Evolutionary conservation across 1,140 invertebrate species (phyloP).

Genomic region (Leguminivora glycinivorella): DNA sequence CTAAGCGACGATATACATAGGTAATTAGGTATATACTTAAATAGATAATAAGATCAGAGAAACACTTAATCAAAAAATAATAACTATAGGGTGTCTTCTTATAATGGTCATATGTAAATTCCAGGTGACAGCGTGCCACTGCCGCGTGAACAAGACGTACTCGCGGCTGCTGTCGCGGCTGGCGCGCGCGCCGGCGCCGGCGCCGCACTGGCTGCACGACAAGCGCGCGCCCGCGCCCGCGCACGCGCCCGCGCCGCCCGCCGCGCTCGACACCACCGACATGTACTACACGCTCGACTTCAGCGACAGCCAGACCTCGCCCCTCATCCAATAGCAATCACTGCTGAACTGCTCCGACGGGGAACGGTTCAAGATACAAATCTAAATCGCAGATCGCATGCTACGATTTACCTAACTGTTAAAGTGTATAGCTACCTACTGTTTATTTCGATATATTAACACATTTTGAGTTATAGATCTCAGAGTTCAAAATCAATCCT

Average conservation of each 20-base stretch:
- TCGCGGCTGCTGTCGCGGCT: slow-evolving; percentile 73
- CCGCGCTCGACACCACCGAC: slow-evolving; percentile 81
- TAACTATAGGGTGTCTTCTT: no score
- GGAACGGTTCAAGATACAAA: slow-evolving; percentile 70
- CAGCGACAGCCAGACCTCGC: slow-evolving; percentile 85
- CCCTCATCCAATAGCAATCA: slow-evolving; percentile 83
- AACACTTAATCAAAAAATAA: no score
- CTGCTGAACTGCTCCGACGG: slow-evolving; percentile 67
- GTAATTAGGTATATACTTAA: no score
- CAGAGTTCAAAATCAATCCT: no score
- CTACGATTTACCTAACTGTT: not conserved
- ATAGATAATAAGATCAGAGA: no score
- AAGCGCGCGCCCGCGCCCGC: slow-evolving; percentile 55
- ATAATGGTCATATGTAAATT: slow-evolving; percentile 34
- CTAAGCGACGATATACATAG: no score
- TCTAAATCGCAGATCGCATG: slow-evolving; percentile 43
- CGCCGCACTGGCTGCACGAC: slow-evolving; percentile 75
- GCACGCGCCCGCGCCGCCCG: slow-evolving; percentile 50
- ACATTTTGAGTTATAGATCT: no score
- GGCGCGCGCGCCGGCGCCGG: slow-evolving; percentile 64
- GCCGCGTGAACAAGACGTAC: slow-evolving; percentile 86
- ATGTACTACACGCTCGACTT: slow-evolving; percentile 87
- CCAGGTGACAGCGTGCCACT: slow-evolving; percentile 84
- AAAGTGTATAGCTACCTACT: no score
- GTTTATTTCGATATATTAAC: no score